Evolutionary conservation across 2,888 invertebrate species (phyloP).

Genomic region (Doris montereyensis): DNA sequence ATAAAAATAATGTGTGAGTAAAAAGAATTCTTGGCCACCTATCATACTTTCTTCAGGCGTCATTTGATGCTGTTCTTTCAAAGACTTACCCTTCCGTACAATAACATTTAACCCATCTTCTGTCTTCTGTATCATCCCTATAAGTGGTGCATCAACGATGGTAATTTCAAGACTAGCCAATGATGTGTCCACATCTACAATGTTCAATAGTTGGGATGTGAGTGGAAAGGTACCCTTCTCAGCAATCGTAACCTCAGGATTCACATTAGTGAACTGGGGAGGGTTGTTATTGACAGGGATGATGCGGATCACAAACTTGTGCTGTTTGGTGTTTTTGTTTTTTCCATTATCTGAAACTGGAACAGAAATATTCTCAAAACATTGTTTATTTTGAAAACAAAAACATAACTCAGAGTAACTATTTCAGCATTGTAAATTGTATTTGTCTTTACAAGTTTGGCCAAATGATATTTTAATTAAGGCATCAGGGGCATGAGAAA

Average conservation of each 20-base stretch:
- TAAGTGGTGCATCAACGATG: slow-evolving; percentile 50
- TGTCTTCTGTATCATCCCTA: slow-evolving; percentile 57
- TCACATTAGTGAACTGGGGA: slow-evolving; percentile 53
- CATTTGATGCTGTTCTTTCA: no score
- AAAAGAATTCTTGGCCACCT: no score
- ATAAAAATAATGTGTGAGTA: no score
- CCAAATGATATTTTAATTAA: no score
- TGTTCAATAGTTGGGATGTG: slow-evolving; percentile 52
- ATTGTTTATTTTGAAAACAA: neutral
- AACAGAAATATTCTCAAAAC: slow-evolving; percentile 25
- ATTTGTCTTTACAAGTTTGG: no score
- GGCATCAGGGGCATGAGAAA: no score
- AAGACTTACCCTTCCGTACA: slow-evolving; percentile 48
- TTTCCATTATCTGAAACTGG: slow-evolving; percentile 57
- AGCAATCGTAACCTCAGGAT: slow-evolving; percentile 53
- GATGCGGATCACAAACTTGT: slow-evolving; percentile 61
- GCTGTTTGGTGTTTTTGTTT: slow-evolving; percentile 48
- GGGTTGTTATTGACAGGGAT: slow-evolving; percentile 66
- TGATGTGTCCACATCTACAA: slow-evolving; percentile 61
- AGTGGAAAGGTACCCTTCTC: slow-evolving; percentile 58
- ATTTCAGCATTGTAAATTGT: no score
- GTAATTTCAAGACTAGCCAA: slow-evolving; percentile 54
- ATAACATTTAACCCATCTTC: slow-evolving; percentile 45
- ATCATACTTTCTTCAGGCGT: no score
- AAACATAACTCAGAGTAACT: no score